A percentile compares a stretch with the other conserved stretches of the same genome.
phyloP scores from a whole-genome alignment of 1,140 invertebrate species.

The Neelides sp. region DNA sequence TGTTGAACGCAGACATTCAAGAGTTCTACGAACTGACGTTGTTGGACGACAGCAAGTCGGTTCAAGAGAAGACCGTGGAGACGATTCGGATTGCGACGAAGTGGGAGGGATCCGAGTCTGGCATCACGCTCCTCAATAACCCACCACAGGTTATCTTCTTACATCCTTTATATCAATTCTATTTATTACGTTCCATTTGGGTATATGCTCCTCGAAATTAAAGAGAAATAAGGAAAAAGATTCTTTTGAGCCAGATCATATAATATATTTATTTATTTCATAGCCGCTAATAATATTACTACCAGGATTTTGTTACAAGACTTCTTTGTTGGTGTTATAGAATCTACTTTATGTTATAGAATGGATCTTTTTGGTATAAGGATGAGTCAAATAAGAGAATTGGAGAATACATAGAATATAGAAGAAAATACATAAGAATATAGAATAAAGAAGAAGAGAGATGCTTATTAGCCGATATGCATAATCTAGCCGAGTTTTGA shows the following conservation, averaged over 20 bases:
- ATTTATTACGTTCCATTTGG: too few species aligned
- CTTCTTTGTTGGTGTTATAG: too few species aligned
- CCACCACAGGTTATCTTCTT: neutral
- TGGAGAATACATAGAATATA: neutral
- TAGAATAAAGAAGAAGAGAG: neutral
- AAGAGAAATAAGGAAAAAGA: too few species aligned
- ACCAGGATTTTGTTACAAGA: neutral
- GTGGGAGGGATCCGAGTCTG: constrained; percentile 16
- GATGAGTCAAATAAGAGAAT: too few species aligned
- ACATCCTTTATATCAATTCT: neutral
- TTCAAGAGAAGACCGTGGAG: constrained; percentile 89
- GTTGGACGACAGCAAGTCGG: constrained; percentile 84
- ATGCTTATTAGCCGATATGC: too few species aligned
- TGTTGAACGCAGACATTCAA: constrained; percentile 77
- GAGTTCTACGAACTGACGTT: constrained; percentile 96
- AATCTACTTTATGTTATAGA: too few species aligned
- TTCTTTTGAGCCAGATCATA: too few species aligned
- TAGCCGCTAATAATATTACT: neutral
- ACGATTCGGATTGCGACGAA: constrained; percentile 90
- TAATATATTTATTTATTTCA: neutral
- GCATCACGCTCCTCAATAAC: neutral
- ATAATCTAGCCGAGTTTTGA: too few species aligned
- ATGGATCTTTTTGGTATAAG: too few species aligned
- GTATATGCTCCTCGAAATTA: too few species aligned
- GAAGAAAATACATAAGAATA: neutral